phyloP scores from a whole-genome alignment of 2,888 invertebrate species.

The Drosophila siamana region DNA sequence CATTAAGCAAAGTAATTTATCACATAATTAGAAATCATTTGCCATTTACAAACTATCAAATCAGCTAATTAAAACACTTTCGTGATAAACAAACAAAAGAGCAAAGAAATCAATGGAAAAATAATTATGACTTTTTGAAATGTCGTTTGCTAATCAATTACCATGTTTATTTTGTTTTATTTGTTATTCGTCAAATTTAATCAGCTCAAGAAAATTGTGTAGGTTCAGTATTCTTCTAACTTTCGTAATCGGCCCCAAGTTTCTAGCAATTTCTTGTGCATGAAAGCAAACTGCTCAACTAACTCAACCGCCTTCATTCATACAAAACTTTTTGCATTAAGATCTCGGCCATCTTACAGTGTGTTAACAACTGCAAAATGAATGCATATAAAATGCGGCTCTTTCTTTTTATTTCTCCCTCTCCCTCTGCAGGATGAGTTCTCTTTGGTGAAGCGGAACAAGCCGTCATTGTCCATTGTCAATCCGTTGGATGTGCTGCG shows the following conservation, averaged over 20 bases:
- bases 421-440: slow-evolving; percentile 82
- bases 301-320: slow-evolving; percentile 36
- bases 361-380: slow-evolving; percentile 35
- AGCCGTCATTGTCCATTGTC: slow-evolving; percentile 92
- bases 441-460: slow-evolving; percentile 87
- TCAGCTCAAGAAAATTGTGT: not conserved
- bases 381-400: slow-evolving; percentile 37
- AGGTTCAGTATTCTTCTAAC: not conserved
- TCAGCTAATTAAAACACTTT: slow-evolving; percentile 3
- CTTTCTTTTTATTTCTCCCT: slow-evolving; percentile 6
- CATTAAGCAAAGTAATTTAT: slow-evolving; percentile 18
- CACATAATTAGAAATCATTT: slow-evolving; percentile 15
- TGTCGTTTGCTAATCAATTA: not conserved
- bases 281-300: slow-evolving; percentile 6
- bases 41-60: slow-evolving; percentile 3
- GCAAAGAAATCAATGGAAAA: not conserved
- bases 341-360: slow-evolving; percentile 28
- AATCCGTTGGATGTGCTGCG: slow-evolving; percentile 95
- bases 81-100: not conserved
- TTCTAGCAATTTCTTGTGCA: slow-evolving; percentile 5
- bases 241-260: not conserved
- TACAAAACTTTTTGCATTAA: slow-evolving; percentile 61
- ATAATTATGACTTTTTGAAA: not conserved
- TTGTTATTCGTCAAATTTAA: not conserved
- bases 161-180: not conserved